Evolutionary conservation across 2,797 vertebrate genomes (phyloP).

Genomic region (Falco naumanni): DNA sequence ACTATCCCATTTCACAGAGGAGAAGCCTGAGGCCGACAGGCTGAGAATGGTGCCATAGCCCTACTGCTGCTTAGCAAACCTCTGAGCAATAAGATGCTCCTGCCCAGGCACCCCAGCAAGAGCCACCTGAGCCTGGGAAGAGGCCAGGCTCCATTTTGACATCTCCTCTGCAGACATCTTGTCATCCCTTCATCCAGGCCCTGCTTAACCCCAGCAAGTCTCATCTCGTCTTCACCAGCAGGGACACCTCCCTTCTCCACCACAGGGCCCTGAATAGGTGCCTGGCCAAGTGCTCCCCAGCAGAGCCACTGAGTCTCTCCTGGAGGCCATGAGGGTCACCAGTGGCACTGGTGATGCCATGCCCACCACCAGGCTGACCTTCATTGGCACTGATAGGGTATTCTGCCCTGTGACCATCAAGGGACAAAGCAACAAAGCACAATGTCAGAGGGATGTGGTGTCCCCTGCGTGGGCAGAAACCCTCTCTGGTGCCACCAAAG

Average conservation of each 20-base stretch:
- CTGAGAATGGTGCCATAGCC: background rate
- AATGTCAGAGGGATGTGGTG: background rate
- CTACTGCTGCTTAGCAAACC: background rate
- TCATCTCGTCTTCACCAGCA: background rate
- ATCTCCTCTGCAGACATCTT: conserved; percentile 57
- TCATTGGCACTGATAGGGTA: background rate
- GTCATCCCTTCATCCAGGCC: conserved; percentile 34
- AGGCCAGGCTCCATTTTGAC: conserved; percentile 39
- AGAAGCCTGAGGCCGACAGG: background rate
- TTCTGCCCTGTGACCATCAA: background rate
- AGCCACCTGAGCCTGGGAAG: background rate
- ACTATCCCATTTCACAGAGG: background rate
- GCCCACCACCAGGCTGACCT: background rate
- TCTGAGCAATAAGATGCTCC: background rate
- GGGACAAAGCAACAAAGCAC: background rate
- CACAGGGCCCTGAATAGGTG: background rate
- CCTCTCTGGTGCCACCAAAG: background rate
- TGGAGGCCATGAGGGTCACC: background rate
- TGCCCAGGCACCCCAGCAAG: accelerated
- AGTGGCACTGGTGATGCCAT: background rate
- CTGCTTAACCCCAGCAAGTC: conserved; percentile 60
- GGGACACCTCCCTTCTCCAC: conserved; percentile 40
- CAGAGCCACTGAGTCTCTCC: background rate
- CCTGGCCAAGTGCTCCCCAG: background rate
- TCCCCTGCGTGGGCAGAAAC: background rate